Conservation (phyloP, 1,140 invertebrate genomes). For the Lepidurus packardi region DNA sequence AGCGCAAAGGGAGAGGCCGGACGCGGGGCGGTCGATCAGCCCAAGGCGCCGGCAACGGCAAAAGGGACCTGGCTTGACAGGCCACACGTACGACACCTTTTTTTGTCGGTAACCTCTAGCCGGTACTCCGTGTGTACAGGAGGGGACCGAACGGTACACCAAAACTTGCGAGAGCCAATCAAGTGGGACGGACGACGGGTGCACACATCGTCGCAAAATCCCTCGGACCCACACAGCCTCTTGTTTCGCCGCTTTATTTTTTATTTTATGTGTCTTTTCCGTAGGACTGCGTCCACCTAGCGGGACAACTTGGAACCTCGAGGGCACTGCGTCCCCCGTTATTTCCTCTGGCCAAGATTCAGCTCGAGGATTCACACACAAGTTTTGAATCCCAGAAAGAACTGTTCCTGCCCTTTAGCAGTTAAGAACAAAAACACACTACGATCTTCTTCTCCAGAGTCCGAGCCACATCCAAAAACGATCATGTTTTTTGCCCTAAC, state of each 20-base stretch:
- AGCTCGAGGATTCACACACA: no score
- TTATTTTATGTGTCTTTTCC: background rate
- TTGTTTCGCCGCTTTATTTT: background rate
- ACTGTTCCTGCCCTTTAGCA: no score
- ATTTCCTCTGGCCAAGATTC: no score
- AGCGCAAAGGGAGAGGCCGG: slow-evolving; percentile 20
- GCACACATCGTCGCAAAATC: background rate
- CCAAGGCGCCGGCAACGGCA: slow-evolving; percentile 16
- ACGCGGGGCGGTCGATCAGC: slow-evolving; percentile 19
- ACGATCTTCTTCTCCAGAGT: background rate
- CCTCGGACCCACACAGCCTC: slow-evolving; percentile 11
- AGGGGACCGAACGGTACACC: background rate
- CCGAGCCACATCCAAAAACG: slow-evolving; percentile 7
- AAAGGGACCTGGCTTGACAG: background rate
- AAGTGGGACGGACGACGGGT: background rate
- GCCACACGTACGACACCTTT: background rate
- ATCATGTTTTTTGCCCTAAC: background rate
- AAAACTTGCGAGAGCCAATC: slow-evolving; percentile 19
- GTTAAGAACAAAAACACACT: background rate
- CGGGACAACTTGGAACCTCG: background rate
- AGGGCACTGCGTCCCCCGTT: background rate
- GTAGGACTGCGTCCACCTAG: background rate
- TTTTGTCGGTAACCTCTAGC: background rate
- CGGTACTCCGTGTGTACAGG: slow-evolving; percentile 12
- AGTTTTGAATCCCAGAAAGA: no score